Base-by-base conservation (phyloP, 2,113 vertebrate species). In the Salvelinus namaycush region DNA sequence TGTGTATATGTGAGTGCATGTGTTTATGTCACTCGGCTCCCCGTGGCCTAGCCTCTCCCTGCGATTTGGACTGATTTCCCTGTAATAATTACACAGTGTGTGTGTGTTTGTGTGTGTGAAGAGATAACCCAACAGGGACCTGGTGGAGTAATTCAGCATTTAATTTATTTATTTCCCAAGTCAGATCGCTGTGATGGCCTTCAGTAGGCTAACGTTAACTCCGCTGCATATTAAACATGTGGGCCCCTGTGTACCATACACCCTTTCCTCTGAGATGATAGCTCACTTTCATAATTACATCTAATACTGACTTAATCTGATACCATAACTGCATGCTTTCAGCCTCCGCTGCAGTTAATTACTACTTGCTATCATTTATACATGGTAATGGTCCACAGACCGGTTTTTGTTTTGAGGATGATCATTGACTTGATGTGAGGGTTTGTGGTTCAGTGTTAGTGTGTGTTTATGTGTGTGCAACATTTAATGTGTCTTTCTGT, bases 231-330 rank as follows among this genome's bases (percentile, higher is more conserved):
- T 78, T 68, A 72, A 74, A 79, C 27, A 26, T 65, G 70, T 14
- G 51, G 20, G 67, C 29, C 74, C 34, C 51, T 12, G 51, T 60
- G 27, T 20, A 14, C 39, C 34, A 48, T 34, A 66, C 73, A 74
- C 20, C 16, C 60, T 44, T 44, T 62, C 72, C 71, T 59, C 3
- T 20, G 51, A 73, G 49, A 73, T 60, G 20, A 57, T 27, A 22
- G 67, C 65, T 18, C 5, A 24, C 18, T 76, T 60, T 78, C 70
- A 82, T 79, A 79, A 84, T 79, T 79, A 67, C 66, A 80, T 74
- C 73, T 75, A 76, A 80, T 77, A 66, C 60, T 14, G 59, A 18
- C 78, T 86, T 86, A 83, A 79, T 83, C 77, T 81, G 31, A 9
- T 12, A 11, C 48, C 24, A 49, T 72, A 78, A 74, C 54, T 2